Evolutionary conservation across 1,140 invertebrate species (phyloP), one percentile per base, ranked within the genome.

Genomic region (Whitmania pigra): DNA sequence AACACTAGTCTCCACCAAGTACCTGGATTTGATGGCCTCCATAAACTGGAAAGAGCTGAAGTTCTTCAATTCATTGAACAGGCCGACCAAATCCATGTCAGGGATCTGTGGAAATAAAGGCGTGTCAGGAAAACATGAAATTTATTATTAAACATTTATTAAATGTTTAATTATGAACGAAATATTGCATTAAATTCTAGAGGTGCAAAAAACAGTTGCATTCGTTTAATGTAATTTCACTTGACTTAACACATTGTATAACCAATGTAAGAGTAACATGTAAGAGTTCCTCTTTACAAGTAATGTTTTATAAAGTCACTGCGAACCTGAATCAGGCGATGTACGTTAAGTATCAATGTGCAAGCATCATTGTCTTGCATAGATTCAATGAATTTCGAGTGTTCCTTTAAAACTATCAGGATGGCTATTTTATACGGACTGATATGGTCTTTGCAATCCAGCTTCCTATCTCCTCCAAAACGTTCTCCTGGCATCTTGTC

Each of bases 401-500:
- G 79, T 72, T 81, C 79, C 57, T 78, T 73, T 17, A 82, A 76
- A 54, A 81, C 55, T 43, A 79, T 76, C 43, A 82, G 74, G 29
- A 82, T 67, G 0, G 78, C 75, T 69, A 82, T 76, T 73, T 81
- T 81, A 75, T 81, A 79, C n/a, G 80, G 76, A 11, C 79, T 81
- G 6, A 82, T 77, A 67, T 79, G 77, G 60, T 82, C 80, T 67
- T 77, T 70, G 31, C 20, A 49, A 36, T 70, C 36, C n/a, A 40
- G 7, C 25, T 27, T 22, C 22, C 20, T 22, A n/a, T 63, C 57
- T n/a, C 9, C 29, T 31, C 22, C 22, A 31, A 63, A 63, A 31
- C 29, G 22, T 63, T 63, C 57, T 63, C 57, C 29, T 22, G 57
- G 29, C 57, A 63, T 49, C 43, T 49, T 15, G 9, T 49, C 43